Conservation (phyloP, 2,797 vertebrate species). For the Tolypeutes matacus region DNA sequence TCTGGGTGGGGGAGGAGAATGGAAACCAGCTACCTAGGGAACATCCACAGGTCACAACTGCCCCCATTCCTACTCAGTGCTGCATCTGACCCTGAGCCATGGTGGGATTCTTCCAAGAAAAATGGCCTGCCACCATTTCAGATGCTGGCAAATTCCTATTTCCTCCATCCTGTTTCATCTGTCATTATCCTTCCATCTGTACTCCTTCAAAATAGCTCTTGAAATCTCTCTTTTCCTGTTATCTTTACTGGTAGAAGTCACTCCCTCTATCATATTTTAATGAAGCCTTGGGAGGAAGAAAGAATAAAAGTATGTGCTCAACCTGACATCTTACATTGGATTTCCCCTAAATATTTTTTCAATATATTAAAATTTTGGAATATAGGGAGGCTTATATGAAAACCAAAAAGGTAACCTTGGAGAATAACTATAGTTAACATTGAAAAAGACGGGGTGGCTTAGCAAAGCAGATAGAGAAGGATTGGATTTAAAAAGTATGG, state of each 20-base stretch:
- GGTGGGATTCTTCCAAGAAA: neutral
- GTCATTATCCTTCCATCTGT: neutral
- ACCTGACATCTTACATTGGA: neutral
- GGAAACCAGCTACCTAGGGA: neutral
- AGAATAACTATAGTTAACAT: neutral
- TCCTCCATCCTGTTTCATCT: neutral
- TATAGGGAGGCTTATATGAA: neutral
- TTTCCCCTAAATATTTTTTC: neutral
- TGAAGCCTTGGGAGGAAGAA: neutral
- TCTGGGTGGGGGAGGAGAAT: neutral
- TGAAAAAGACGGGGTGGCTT: neutral
- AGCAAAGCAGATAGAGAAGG: neutral
- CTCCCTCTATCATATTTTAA: neutral
- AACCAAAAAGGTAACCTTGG: neutral
- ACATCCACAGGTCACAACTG: neutral
- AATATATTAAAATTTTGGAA: neutral
- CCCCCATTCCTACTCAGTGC: neutral
- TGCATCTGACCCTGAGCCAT: neutral
- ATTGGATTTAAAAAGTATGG: neutral
- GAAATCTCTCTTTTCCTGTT: neutral
- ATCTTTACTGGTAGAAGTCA: neutral
- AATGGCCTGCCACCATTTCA: neutral
- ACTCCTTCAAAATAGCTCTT: neutral
- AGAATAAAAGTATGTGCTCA: neutral
- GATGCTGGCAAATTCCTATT: neutral